Conservation (phyloP, 2,888 invertebrate genomes). For the Anagyrus pseudococci region DNA sequence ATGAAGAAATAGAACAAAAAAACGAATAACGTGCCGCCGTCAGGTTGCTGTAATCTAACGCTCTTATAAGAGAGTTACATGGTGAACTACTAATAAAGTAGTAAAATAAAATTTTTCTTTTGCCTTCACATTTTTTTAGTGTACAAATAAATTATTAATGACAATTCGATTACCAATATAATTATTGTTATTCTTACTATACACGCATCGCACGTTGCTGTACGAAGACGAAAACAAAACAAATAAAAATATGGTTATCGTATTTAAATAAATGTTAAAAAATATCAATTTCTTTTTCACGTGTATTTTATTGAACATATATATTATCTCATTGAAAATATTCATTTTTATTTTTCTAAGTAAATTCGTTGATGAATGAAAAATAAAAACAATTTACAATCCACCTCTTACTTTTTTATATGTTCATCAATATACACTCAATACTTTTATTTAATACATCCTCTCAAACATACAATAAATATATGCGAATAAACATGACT, state of each 20-base stretch:
- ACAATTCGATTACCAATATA: constrained; percentile 37
- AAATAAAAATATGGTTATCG: constrained; percentile 37
- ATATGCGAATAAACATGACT: no score
- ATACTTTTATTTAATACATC: no score
- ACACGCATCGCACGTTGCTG: constrained; percentile 38
- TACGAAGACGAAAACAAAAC: no score
- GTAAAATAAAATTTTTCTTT: constrained; percentile 7
- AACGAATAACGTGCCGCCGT: no score
- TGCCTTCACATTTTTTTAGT: constrained; percentile 27
- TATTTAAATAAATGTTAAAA: constrained; percentile 42
- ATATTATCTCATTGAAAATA: no score
- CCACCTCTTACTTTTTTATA: no score
- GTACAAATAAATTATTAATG: constrained; percentile 37
- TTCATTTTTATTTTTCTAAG: no score
- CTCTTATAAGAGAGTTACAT: neutral
- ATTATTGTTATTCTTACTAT: constrained; percentile 41
- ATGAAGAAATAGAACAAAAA: neutral
- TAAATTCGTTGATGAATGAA: no score
- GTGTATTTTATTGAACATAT: constrained; percentile 7
- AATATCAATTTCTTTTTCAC: constrained; percentile 22
- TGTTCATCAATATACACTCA: no score
- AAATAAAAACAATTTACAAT: no score
- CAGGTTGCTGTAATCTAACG: no score
- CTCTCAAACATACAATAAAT: no score
- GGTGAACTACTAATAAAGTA: neutral